These are phyloP conservation scores for Reticulitermes lucifugus DNA, from an alignment of 2,888 invertebrate species.

Conservation along the genomic window DNA sequence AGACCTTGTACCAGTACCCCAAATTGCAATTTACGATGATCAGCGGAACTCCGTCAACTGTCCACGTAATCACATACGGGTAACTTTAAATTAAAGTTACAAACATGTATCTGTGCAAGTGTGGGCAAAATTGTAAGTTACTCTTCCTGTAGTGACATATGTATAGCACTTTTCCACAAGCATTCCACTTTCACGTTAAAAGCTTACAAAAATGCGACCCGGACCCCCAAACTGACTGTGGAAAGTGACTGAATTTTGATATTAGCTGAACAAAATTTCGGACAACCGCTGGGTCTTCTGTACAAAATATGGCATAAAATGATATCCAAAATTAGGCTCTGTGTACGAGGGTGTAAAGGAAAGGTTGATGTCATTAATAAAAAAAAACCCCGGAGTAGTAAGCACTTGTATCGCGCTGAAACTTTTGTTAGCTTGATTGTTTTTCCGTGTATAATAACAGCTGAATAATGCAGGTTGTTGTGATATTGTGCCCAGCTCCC, in stretches of 20 bases:
- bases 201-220: background rate
- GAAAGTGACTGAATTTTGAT: conserved; percentile 3
- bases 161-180: background rate
- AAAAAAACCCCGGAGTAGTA: background rate
- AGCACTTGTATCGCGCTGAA: background rate
- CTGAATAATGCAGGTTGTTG: background rate
- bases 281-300: no score
- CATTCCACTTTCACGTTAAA: background rate
- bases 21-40: background rate
- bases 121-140: background rate
- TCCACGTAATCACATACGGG: background rate
- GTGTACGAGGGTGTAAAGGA: background rate
- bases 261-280: background rate
- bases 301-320: background rate
- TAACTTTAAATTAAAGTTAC: background rate
- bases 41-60: background rate
- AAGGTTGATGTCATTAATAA: background rate
- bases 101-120: background rate
- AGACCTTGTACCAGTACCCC: no score
- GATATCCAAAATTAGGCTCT: background rate
- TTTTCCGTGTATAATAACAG: conserved; percentile 1
- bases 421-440: conserved; percentile 4
- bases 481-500: background rate
- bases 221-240: background rate
- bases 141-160: background rate